Evolutionary conservation across 2,888 invertebrate genomes (phyloP), one percentile per base, ranked within the genome.

Genomic region (Gari tellinella): DNA sequence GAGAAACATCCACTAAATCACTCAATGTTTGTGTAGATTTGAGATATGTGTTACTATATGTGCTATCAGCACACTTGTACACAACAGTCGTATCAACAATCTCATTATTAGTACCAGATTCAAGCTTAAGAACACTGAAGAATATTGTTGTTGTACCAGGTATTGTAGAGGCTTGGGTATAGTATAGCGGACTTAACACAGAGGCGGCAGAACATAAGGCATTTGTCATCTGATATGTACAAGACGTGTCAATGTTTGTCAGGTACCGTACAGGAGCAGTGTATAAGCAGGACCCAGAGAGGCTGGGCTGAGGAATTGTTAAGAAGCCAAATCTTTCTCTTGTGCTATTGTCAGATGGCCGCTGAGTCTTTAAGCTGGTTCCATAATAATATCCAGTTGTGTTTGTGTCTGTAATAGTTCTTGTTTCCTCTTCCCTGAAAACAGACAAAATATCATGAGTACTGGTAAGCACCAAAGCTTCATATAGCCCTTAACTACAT

Each of bases 241-340:
- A 91, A 23, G 77, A 57, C 15, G 80, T 69, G 19, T 81, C 66
- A 0, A 82, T 23, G 52, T 90, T 84, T 5, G 62, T 65, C 31
- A 90, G 82, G 67, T 83, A 91, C 1, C 74, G 80, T 5, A 91
- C 86, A 8, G 90, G 90, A 4, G 87, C 82, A 0, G 85, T 82
- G 4, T 67, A 64, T 1, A 86, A 69, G 61, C 90, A 90, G 38
- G 81, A 72, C 15, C 90, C 90, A 15, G 76, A 67, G 12, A 86
- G 58, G 1, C 78, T 74, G 4, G 81, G 74, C 70, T 86, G 87
- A 0, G 91, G 89, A 2, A 91, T 78, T 4, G 87, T 68, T 1
- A 91, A 81, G 12, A 75, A 61, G 12, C 86, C 87, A 0, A 49
- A 49, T 14, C 52, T 69, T 4, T 49, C 41, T 1, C 56, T n/a